Conservation (phyloP, 2,888 invertebrate genomes). For the Orchesellides sinensis region DNA sequence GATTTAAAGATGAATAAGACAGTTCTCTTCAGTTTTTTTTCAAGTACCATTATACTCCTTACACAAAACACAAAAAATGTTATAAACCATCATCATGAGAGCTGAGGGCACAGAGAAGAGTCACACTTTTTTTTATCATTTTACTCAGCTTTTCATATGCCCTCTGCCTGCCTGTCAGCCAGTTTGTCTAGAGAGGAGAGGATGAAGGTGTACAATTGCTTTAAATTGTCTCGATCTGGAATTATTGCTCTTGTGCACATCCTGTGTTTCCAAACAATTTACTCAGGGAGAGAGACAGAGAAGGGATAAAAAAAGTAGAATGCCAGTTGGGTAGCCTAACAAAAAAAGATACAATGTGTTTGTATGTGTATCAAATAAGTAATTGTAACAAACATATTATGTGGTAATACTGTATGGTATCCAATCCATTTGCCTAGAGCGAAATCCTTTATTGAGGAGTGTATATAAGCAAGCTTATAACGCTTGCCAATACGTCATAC, state of each 20-base stretch:
- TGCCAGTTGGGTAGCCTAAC: background rate
- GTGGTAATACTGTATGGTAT: too few relatives aligned
- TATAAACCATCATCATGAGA: background rate
- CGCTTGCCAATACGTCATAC: too few relatives aligned
- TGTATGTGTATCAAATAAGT: background rate
- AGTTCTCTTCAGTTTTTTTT: background rate
- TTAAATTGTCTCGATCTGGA: conserved; percentile 41
- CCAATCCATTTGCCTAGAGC: too few relatives aligned
- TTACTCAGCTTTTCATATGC: background rate
- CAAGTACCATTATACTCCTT: background rate
- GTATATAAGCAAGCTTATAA: too few relatives aligned
- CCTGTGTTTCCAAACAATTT: conserved; percentile 26
- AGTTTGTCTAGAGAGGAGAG: conserved; percentile 63
- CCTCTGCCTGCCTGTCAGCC: conserved; percentile 11
- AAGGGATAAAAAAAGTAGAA: background rate
- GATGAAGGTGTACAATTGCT: conserved; percentile 59
- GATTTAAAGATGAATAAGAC: background rate
- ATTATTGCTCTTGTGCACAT: conserved; percentile 20
- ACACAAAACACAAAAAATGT: background rate
- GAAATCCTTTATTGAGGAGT: too few relatives aligned
- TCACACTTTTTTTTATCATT: background rate
- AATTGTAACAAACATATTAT: too few relatives aligned
- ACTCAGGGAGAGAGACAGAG: background rate
- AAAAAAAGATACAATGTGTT: background rate
- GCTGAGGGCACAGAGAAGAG: background rate